These are phyloP conservation scores for Thymelicus acteon DNA, from an alignment of 2,888 invertebrate genomes.

Conservation along the genomic window DNA sequence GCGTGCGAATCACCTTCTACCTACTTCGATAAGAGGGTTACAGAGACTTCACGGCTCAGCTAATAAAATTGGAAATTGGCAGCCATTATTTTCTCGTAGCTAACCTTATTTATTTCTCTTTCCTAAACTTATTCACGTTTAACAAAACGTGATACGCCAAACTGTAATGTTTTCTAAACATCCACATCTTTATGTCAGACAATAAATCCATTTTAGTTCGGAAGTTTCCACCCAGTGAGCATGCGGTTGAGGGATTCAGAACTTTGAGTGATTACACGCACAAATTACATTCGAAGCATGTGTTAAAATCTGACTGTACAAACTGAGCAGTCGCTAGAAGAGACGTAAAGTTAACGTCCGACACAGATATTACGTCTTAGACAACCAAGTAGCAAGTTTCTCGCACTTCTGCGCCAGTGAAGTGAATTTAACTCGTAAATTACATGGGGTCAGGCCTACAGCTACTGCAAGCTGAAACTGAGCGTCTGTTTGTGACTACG, in stretches of 20 bases:
- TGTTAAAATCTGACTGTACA: conserved; percentile 56
- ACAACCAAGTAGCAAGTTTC: conserved; percentile 57
- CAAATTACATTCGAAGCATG: conserved; percentile 64
- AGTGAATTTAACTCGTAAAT: conserved; percentile 74
- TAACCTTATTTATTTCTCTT: conserved; percentile 29
- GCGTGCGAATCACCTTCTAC: conserved; percentile 55
- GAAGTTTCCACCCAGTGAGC: conserved; percentile 35
- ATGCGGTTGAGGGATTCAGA: conserved; percentile 32
- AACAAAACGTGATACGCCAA: conserved; percentile 12
- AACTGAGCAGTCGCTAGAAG: conserved; percentile 46
- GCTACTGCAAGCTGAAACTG: conserved; percentile 50
- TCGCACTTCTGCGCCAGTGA: conserved; percentile 60
- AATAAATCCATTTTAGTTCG: conserved; percentile 8
- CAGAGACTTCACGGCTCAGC: conserved; percentile 49
- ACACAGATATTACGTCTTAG: conserved; percentile 71
- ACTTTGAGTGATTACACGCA: conserved; percentile 64
- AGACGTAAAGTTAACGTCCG: conserved; percentile 64
- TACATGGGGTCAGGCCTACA: conserved; percentile 70
- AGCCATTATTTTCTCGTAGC: conserved; percentile 35
- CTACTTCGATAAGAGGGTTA: conserved; percentile 48
- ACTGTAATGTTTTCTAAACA: conserved; percentile 7
- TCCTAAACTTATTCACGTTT: conserved; percentile 16
- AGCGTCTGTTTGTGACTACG: conserved; percentile 68
- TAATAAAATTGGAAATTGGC: conserved; percentile 52
- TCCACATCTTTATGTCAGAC: conserved; percentile 14